Percentiles rank a stretch among this genome's conserved stretches.
These are phyloP conservation scores for Agonopterix subpropinquella DNA, from an alignment of 2,888 invertebrate genomes.

Conservation along the genomic window DNA sequence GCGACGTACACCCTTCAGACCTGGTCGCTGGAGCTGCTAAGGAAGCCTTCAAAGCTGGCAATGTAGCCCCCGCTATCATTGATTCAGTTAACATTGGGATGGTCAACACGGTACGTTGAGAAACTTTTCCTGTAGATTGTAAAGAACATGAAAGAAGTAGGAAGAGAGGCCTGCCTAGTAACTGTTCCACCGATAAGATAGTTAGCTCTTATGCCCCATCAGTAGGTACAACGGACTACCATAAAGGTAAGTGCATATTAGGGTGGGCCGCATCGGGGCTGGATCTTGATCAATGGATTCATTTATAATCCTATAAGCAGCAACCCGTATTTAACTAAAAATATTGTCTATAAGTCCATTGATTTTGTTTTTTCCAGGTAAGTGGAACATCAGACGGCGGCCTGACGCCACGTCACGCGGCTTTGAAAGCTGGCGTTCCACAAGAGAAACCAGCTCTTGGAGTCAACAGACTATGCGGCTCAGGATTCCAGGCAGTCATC, in stretches of 20 bases:
- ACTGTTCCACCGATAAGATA: no score
- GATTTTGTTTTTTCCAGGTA: constrained; percentile 46
- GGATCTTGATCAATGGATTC: no score
- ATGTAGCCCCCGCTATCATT: constrained; percentile 86
- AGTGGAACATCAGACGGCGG: constrained; percentile 88
- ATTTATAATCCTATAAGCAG: no score
- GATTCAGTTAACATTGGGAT: constrained; percentile 94
- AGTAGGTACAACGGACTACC: no score
- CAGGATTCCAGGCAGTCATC: constrained; percentile 96
- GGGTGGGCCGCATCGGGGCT: no score
- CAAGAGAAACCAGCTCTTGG: constrained; percentile 88
- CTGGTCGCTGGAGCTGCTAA: constrained; percentile 87
- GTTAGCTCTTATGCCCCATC: no score
- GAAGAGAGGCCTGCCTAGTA: no score
- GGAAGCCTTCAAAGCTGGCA: constrained; percentile 85
- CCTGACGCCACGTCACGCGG: constrained; percentile 90
- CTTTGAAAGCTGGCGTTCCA: constrained; percentile 88
- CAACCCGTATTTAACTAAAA: no score
- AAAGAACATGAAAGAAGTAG: no score
- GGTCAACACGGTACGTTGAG: constrained; percentile 79
- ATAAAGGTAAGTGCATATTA: no score
- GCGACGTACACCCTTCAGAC: constrained; percentile 81
- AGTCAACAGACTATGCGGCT: constrained; percentile 96
- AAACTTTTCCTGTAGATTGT: no score
- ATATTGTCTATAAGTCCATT: no score